Evolutionary conservation across 1,140 invertebrate species (phyloP), one percentile per base, ranked within the genome.

Genomic region (Drosophila gunungcola): DNA sequence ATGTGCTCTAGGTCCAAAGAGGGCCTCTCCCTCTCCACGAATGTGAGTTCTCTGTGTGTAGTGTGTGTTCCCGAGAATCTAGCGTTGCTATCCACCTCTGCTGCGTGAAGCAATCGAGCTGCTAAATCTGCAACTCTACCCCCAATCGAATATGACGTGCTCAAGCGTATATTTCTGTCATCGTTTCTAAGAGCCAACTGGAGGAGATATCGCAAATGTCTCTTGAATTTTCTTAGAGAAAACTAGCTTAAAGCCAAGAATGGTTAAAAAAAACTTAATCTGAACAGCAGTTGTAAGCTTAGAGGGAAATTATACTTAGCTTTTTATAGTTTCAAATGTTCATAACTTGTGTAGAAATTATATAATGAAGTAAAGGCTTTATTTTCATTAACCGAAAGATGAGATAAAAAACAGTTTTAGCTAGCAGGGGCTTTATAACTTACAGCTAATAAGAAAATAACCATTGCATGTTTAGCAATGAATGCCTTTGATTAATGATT

Each of bases 111-210:
- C 34, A 38, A 67, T 69, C 64, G 49, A 39, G 25, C 27, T 48
- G 51, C 54, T 5, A 43, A 29, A 70, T 70, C 67, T 70, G 64
- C 52, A 56, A 69, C 52, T 69, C 64, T 69, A 70, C 64, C 21
- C 67, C 51, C 65, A 70, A 70, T 70, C 65, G 64, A 70, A 56
- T 41, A 56, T 70, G 67, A 70, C 67, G 67, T 70, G 67, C 67
- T 57, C 48, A 13, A n/a, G 16, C 48, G 61, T 57, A 34, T 69
- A 45, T 70, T 56, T 56, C 43, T 27, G 69, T 4, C 64, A 48
- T n/a, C 16, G 10, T 27, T 56, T 69, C 64, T 39, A 56, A 49
- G 64, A 65, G 27, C 9, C 38, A 4, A 62, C 36, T 16, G 11
- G 58, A 21, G 45, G 38, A 41, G 38, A 68, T 68, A 68, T 45